Base-by-base conservation (phyloP, 2,888 invertebrate species). In the Oxystoma pomonae region DNA sequence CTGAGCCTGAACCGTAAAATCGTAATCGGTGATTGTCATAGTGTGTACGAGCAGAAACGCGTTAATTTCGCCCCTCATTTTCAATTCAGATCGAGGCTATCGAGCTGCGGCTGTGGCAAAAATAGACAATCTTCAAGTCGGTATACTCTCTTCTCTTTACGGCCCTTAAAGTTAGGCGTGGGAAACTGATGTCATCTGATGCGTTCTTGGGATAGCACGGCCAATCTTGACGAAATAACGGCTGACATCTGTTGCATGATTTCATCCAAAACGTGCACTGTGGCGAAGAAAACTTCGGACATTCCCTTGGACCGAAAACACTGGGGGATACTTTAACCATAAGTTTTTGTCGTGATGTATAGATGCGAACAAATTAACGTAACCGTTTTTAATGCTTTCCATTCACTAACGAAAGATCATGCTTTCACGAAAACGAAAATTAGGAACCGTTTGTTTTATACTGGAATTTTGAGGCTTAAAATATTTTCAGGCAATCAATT, bases 171-270 rank as follows among this genome's bases (percentile, higher is more conserved):
- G 49, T 19, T 5, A 73, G 69, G 64, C 70, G 73, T 72, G 72
- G 71, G 68, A 72, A 73, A 72, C 72, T 76, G 72, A 71, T 77
- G 81, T 82, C 81, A 81, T 80, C 82, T 81, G 76, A 79, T 68
- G 56, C 64, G 57, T 58, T 68, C 65, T 67, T 75, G 73, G 60
- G 73, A 67, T 69, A 73, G 70, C 68, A 73, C 70, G 70, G 74
- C 68, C 67, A 68, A 63, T 64, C 69, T 61, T 66, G 72, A 68
- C 59, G 16, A 16, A 55, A 51, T 50, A 62, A 59, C 52, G 16
- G 63, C 55, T 58, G 58, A 21, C 57, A 21, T 49, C 49, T 67
- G 66, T 67, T 70, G 62, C 69, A 68, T 71, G 71, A 70, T 68
- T 71, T 71, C 75, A 74, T 72, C 65, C 61, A 66, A 61, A 72